These are phyloP conservation scores for Anser cygnoides DNA, from an alignment of 2,113 vertebrate genomes.

Conservation along the genomic window DNA sequence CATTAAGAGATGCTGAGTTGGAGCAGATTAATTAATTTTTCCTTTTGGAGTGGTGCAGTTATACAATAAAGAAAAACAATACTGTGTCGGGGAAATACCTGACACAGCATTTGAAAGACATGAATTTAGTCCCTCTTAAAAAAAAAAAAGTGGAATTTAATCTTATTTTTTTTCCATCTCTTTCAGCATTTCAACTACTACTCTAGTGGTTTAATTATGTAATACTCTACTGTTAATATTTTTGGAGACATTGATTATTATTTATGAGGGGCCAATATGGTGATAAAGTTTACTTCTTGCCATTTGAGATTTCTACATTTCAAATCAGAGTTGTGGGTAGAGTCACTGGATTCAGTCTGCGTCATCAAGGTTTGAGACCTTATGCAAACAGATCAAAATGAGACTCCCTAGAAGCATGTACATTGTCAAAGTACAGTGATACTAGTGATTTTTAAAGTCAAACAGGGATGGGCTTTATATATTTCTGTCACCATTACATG, in stretches of 20 bases:
- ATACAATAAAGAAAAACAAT: background rate
- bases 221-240: background rate
- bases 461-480: background rate
- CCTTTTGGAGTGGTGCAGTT: background rate
- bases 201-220: background rate
- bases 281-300: background rate
- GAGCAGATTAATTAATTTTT: background rate
- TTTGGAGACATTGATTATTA: background rate
- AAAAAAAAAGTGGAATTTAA: background rate
- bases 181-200: background rate
- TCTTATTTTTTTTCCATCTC: background rate
- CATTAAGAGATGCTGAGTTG: background rate
- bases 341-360: background rate
- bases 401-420: background rate
- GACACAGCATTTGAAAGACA: background rate
- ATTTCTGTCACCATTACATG: background rate
- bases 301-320: background rate
- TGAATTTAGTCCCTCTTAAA: background rate
- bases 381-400: background rate
- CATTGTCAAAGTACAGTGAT: background rate
- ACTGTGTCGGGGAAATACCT: background rate
- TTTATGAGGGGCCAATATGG: background rate
- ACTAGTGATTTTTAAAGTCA: background rate
- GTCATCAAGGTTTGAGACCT: fast-evolving
- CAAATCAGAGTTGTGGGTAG: fast-evolving